Base-by-base conservation (phyloP, 2,113 vertebrate genomes). In the Rhea pennata region DNA sequence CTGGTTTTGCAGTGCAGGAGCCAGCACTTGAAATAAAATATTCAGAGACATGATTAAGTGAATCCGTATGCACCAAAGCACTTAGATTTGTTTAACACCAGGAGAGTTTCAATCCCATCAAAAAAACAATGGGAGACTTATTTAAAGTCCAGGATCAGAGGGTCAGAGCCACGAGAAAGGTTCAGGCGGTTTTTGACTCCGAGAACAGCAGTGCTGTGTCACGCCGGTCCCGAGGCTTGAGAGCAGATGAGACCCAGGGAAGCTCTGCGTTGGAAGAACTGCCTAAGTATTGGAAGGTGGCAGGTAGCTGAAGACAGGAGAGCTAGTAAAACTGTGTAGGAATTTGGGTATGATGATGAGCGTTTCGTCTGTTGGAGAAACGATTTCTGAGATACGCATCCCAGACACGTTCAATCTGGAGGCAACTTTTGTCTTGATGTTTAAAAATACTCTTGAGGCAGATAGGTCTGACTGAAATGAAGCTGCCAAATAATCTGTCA, bases 391-490 rank as follows among this genome's bases (percentile, higher is more conserved):
- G 36, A 73, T 75, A 11, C 29, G 44, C n/a, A 13, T 90, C 54
- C 19, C 65, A 84, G 82, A 87, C 33, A 44, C 44, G 58, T 61
- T 92, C 77, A 95, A 89, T 29, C 67, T 61, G 54, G 31, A 81
- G 46, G 48, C 75, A 90, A 77, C 77, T 95, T 94, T 91, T 94
- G 65, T 92, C 59, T 84, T 94, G 39, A 69, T 96, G 56, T 93
- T 96, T 92, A 88, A 92, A 96, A 96, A 92, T 96, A 95, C 93
- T 95, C 88, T 78, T 92, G 48, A 95, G 84, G 75, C 88, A 92
- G 53, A 94, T 94, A 95, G 86, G 81, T 88, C 69, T 94, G 44
- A 77, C 69, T 94, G 91, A 95, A 97, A 95, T 95, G 92, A 94
- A 95, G 87, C 92, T 91, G 92, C 95, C 93, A 96, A 90, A 93